Conservation (phyloP, 2,888 invertebrate species). For the Eumacrocentrus americanus region DNA sequence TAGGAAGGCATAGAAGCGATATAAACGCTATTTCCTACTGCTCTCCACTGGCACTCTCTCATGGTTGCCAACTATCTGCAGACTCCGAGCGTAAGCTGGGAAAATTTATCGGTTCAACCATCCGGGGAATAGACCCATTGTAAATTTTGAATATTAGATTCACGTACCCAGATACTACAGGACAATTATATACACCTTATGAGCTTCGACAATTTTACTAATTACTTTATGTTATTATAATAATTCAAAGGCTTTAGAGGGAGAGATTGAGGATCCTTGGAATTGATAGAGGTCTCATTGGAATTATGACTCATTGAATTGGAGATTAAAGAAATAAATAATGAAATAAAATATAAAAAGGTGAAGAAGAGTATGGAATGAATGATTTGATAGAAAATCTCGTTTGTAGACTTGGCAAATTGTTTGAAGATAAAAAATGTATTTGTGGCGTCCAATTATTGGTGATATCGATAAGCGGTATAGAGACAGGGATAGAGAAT, state of each 20-base stretch:
- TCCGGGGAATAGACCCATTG: conserved; percentile 7
- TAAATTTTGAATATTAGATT: conserved; percentile 31
- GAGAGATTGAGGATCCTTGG: too few relatives aligned
- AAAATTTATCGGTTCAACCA: conserved; percentile 23
- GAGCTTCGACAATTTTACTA: conserved; percentile 18
- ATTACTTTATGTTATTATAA: too few relatives aligned
- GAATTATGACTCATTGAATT: too few relatives aligned
- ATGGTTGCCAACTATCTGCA: conserved; percentile 15
- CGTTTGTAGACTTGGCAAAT: too few relatives aligned
- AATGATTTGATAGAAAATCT: not conserved
- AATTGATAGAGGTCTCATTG: too few relatives aligned
- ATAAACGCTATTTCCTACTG: conserved; percentile 18
- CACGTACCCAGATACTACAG: conserved; percentile 22
- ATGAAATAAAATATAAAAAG: too few relatives aligned
- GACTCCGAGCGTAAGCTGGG: conserved; percentile 24
- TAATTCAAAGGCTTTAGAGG: too few relatives aligned
- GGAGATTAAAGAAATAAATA: too few relatives aligned
- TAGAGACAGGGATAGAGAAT: conserved; percentile 15
- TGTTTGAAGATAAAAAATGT: conserved; percentile 4
- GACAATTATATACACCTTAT: conserved; percentile 23
- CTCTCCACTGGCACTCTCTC: conserved; percentile 7
- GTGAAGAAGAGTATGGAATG: too few relatives aligned
- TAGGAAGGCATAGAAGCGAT: conserved; percentile 10
- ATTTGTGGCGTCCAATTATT: conserved; percentile 29
- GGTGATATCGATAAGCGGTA: conserved; percentile 27